Conservation (phyloP, 1,140 invertebrate species). For the Acyrthosiphon pisum region DNA sequence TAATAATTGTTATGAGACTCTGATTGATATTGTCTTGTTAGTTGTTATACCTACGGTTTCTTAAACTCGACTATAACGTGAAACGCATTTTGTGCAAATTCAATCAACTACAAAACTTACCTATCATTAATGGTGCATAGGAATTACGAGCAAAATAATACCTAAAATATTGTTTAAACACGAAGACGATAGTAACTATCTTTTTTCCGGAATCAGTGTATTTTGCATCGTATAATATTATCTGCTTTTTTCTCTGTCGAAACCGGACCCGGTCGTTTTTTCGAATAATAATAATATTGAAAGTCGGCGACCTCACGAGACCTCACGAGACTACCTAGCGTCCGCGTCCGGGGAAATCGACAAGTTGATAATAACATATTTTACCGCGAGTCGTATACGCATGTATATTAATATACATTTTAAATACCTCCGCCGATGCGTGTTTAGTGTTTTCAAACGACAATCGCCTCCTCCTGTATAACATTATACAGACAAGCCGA, state of each 20-base stretch:
- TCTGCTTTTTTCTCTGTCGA: not conserved
- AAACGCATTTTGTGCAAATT: not conserved
- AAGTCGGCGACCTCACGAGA: not conserved
- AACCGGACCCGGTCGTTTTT: not conserved
- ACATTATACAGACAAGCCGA: not conserved
- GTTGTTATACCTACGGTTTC: not conserved
- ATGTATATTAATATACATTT: too few relatives aligned
- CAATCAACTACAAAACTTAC: not conserved
- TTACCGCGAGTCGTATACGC: not conserved
- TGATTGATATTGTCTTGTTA: not conserved
- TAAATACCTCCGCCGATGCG: not conserved
- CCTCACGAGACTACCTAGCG: too few relatives aligned
- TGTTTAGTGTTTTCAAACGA: not conserved
- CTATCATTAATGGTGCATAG: not conserved
- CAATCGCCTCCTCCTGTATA: not conserved
- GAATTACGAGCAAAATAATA: not conserved
- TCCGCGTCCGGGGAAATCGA: not conserved
- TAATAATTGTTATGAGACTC: not conserved
- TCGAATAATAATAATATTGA: not conserved
- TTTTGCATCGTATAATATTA: not conserved
- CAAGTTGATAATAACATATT: not conserved
- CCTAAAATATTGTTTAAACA: not conserved
- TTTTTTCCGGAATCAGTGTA: not conserved
- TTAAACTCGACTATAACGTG: not conserved
- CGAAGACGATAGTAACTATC: not conserved